phyloP scores from a whole-genome alignment of 2,113 vertebrate genomes.

The Megaceryle maxima region DNA sequence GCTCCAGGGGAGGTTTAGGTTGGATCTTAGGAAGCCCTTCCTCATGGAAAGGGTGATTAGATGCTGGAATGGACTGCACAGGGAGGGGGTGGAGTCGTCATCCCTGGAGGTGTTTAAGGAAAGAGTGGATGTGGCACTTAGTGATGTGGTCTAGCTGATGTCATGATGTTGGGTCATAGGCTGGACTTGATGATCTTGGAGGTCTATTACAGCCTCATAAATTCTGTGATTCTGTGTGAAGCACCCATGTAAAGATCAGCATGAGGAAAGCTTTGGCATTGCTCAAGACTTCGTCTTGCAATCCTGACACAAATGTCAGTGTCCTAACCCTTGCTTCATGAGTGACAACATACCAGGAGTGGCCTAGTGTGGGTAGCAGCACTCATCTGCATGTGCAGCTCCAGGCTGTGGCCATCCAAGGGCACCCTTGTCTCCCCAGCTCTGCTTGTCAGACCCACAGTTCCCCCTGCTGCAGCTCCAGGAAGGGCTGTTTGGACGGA shows the following conservation, averaged over 20 bases:
- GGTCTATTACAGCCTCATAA: too few relatives aligned
- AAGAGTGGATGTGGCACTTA: too few relatives aligned
- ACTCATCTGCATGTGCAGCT: not conserved
- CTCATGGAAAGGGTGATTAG: too few relatives aligned
- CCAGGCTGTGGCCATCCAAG: not conserved
- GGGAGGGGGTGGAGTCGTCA: too few relatives aligned
- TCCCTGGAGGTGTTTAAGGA: too few relatives aligned
- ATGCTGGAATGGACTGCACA: too few relatives aligned
- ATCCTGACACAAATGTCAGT: not conserved
- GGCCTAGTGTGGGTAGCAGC: not conserved
- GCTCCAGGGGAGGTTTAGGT: too few relatives aligned
- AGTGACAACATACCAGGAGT: not conserved
- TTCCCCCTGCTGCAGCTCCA: rapidly evolving
- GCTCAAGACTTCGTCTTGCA: not conserved
- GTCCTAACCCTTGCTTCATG: not conserved
- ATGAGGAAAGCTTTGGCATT: not conserved
- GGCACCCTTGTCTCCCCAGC: too few relatives aligned
- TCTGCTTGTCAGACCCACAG: rapidly evolving
- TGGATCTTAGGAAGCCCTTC: too few relatives aligned
- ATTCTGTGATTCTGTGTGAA: not conserved
- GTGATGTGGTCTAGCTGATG: too few relatives aligned
- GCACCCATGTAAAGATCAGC: not conserved
- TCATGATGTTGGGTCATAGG: too few relatives aligned
- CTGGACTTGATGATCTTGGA: too few relatives aligned
- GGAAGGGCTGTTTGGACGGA: not conserved